Base-by-base conservation (phyloP, 2,113 vertebrate genomes). In the Ornithorhynchus anatinus region DNA sequence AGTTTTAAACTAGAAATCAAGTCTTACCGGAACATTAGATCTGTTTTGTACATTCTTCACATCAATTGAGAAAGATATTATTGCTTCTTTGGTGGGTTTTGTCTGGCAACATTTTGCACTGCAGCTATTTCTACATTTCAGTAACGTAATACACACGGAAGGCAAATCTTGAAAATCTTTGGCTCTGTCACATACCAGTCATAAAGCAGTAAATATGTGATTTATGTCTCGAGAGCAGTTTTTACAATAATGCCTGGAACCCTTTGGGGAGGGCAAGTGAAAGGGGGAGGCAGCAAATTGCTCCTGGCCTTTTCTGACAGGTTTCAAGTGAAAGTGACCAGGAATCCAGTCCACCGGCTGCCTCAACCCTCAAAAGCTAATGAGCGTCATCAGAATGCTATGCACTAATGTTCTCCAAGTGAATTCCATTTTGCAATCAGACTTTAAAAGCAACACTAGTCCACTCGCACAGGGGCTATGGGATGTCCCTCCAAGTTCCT, bases 81-180 rank as follows among this genome's bases (percentile, higher is more conserved):
- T 89, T 92, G 80, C 72, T 67, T 62, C 84, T 84, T 80, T 51
- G 75, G n/a, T n/a, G n/a, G n/a, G 81, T 60, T 74, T 69, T 80
- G 74, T 25, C 74, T 86, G 78, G 79, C 84, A 88, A 86, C 83
- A 80, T 65, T 38, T 45, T 73, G 45, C 75, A 61, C 75, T 71
- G 77, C 77, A 80, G 70, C 82, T 85, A 81, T 89, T 91, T 89
- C 85, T 85, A 15, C 62, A 56, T 84, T 84, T 79, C 75, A 58
- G 91, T 86, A 90, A 91, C 80, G 59, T 82, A 80, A 91, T 89
- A 88, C 62, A 50, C 87, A 80, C 72, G 52, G 80, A 81, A 77
- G 79, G 63, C 80, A 81, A 68, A 77, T 75, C 78, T 81, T 68
- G 59, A 67, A 85, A 79, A 77, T 82, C 72, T 73, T 79, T 69